phyloP scores from a whole-genome alignment of 1,140 invertebrate species.

The Zaprionus gabonicus region DNA sequence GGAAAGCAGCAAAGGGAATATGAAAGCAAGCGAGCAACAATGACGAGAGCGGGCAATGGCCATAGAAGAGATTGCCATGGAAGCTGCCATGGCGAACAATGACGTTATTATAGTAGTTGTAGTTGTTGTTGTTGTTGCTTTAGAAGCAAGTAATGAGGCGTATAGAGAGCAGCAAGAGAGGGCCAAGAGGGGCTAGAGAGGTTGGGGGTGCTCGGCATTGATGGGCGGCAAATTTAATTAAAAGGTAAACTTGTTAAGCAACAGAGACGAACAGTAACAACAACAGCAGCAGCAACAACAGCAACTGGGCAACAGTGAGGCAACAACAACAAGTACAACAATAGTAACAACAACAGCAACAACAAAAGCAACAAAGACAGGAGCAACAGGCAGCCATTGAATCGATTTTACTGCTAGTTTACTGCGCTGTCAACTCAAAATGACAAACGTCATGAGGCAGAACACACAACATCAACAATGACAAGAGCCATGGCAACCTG shows the following conservation, averaged over 20 bases:
- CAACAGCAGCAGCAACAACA: constrained; percentile 33
- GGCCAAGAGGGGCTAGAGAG: not conserved
- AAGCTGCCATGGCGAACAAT: constrained; percentile 5
- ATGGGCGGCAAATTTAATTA: constrained; percentile 76
- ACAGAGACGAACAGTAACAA: constrained; percentile 16
- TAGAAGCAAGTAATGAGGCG: constrained; percentile 55
- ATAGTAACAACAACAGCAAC: constrained; percentile 26
- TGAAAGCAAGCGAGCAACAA: not conserved
- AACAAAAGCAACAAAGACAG: constrained; percentile 16
- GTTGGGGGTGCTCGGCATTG: constrained; percentile 22
- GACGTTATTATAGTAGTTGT: constrained; percentile 10
- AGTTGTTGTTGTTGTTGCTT: constrained; percentile 33
- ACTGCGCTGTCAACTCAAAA: constrained; percentile 58
- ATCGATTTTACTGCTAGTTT: constrained; percentile 68
- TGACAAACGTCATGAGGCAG: constrained; percentile 70
- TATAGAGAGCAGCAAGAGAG: constrained; percentile 3
- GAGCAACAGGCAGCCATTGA: constrained; percentile 73
- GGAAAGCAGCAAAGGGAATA: not conserved
- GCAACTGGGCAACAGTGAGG: not conserved
- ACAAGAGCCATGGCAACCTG: constrained; percentile 9
- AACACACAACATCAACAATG: constrained; percentile 28
- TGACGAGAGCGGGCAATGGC: constrained; percentile 47
- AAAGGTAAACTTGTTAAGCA: constrained; percentile 76
- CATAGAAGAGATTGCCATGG: constrained; percentile 46
- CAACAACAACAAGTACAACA: constrained; percentile 10